Evolutionary conservation across 2,888 invertebrate genomes (phyloP).

Genomic region (Microchrysa polita): DNA sequence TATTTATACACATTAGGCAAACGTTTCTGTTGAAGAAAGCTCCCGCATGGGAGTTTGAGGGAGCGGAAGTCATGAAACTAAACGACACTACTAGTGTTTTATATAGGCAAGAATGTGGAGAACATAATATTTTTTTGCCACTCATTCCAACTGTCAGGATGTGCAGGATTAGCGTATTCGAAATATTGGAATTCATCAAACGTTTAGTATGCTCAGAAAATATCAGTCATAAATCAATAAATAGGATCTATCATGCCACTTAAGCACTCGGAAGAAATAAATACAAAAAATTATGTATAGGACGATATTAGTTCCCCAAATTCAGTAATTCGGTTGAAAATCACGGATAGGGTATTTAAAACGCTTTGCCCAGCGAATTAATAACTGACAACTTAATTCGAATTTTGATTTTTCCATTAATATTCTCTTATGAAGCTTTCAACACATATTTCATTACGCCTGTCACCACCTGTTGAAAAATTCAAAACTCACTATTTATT

Average conservation of each 20-base stretch:
- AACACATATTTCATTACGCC: neutral
- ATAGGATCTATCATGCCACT: no score
- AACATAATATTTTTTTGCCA: neutral
- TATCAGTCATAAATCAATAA: constrained; percentile 25
- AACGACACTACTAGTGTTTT: neutral
- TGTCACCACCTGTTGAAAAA: constrained; percentile 24
- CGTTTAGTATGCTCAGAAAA: constrained; percentile 24
- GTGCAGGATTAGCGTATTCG: constrained; percentile 4
- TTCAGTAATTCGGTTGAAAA: no score
- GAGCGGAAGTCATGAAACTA: neutral
- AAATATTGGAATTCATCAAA: neutral
- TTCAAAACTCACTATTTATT: constrained; percentile 16
- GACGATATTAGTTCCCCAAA: no score
- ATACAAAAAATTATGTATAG: no score
- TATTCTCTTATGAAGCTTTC: no score
- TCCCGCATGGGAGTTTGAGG: neutral
- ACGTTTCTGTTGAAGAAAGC: neutral
- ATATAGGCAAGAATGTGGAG: no score
- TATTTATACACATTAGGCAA: neutral
- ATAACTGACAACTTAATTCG: no score
- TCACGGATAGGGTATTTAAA: no score
- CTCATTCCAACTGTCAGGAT: neutral
- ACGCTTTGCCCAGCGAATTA: no score
- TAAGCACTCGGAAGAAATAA: no score
- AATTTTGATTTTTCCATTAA: no score